Evolutionary conservation across 2,797 vertebrate genomes (phyloP), one percentile per base, ranked within the genome.

Genomic region (Decapterus maruadsi): DNA sequence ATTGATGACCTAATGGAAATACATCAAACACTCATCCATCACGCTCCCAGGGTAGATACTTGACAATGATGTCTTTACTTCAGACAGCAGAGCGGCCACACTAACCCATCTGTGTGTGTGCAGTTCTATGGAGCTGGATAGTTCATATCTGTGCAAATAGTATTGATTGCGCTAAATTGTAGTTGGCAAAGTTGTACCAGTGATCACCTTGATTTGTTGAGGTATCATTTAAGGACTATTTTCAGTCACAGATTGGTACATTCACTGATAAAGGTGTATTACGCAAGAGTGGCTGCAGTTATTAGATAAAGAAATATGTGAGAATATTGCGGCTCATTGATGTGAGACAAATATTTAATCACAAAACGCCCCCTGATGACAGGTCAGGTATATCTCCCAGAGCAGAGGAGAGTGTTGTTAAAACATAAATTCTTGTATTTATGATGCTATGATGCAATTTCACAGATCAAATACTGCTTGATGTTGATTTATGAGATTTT

Each of bases 1-100:
- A 75, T 67, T 48, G 42, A 75, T 57, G 22, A 56, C n/a, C 46
- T 56, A 38, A 72, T 45, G 16, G 58, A 77, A 56, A 56, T 4
- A 16, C 16, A 11, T n/a, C 9, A 51, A 45, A 62, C 1, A n/a
- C 26, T 81, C 75, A 82, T 82, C 63, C 57, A 62, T 75, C 76
- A 75, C 53, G n/a, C 12, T 1, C 1, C 22, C 68, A 34, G 45
- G 42, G 58, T 42, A 10, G 51, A 73, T 56, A 59, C 19, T 12
- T 62, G 58, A 66, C 22, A 6, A 5, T 66, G 55, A 76, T 51
- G 50, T 16, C 68, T 68, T 75, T 6, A 55, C 45, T 67, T 64
- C 31, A 62, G 54, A 10, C 56, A 46, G n/a, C 14, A 58, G 8
- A 22, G 34, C 14, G 13, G 12, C 40, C 8, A 13, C 50, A 31